Conservation (phyloP, 2,888 invertebrate species). For the Hipparchia semele region DNA sequence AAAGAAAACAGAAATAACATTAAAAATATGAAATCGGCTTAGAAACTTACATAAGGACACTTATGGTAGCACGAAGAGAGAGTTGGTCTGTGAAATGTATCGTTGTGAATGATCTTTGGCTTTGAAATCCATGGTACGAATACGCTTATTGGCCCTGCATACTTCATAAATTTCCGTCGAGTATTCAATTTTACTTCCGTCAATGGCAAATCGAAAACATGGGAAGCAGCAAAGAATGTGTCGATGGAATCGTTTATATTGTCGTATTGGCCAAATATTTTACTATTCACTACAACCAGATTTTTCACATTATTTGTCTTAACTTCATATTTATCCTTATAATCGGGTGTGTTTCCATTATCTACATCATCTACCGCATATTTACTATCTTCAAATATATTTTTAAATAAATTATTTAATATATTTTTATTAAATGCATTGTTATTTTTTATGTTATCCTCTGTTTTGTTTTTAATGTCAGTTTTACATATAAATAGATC, state of each 20-base stretch:
- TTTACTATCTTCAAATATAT: not conserved
- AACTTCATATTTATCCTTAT: slow-evolving; percentile 15
- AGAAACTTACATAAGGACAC: slow-evolving; percentile 61
- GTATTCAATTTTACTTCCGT: slow-evolving; percentile 50
- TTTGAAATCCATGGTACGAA: slow-evolving; percentile 58
- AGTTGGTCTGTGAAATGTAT: slow-evolving; percentile 55
- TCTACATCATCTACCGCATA: not conserved
- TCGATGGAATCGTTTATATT: slow-evolving; percentile 62
- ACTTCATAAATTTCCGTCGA: slow-evolving; percentile 52
- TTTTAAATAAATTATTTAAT: not conserved
- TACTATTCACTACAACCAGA: slow-evolving; percentile 57
- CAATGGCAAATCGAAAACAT: slow-evolving; percentile 60
- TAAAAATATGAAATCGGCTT: not conserved
- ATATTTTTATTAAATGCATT: not conserved
- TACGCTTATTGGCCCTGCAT: slow-evolving; percentile 58
- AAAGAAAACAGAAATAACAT: too few relatives aligned
- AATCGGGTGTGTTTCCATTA: not conserved
- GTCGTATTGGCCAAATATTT: slow-evolving; percentile 47
- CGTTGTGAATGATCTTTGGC: slow-evolving; percentile 57
- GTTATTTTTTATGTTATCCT: slow-evolving; percentile 10
- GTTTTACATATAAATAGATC: slow-evolving; percentile 57
- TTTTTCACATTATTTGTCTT: slow-evolving; percentile 35
- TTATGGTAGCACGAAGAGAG: slow-evolving; percentile 65
- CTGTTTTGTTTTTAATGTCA: slow-evolving; percentile 2
- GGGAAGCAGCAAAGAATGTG: slow-evolving; percentile 68